phyloP scores from a whole-genome alignment of 2,888 invertebrate species.

The Euphydryas editha region DNA sequence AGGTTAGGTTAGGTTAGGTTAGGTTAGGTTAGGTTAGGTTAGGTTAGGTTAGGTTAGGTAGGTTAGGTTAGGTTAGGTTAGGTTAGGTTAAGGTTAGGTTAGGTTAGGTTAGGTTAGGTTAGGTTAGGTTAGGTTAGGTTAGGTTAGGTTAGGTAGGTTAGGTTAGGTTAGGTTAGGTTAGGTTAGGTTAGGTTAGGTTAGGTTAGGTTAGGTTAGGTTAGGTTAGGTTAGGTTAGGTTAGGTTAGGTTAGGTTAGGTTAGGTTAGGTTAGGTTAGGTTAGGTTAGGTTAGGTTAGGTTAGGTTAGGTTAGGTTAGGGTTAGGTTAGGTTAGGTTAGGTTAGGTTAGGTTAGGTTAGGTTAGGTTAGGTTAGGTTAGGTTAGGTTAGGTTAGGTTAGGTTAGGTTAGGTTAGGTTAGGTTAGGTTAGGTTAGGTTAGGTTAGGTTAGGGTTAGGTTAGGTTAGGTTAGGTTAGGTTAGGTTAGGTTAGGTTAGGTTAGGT shows the following conservation, averaged over 20 bases:
- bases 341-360: constrained; percentile 46
- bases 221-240: constrained; percentile 36
- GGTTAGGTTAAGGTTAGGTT: no score
- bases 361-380: constrained; percentile 46
- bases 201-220: constrained; percentile 39
- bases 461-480: constrained; percentile 43
- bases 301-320: constrained; percentile 45
- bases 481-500: constrained; percentile 38
- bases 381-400: constrained; percentile 47
- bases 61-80: constrained; percentile 41
- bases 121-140: constrained; percentile 41
- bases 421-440: constrained; percentile 47
- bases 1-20: constrained; percentile 43
- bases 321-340: constrained; percentile 46
- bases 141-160: no score
- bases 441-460: no score
- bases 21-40: constrained; percentile 43
- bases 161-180: constrained; percentile 40
- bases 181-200: constrained; percentile 39
- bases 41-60: constrained; percentile 39
- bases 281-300: constrained; percentile 37
- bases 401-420: constrained; percentile 46
- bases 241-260: constrained; percentile 36
- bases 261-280: constrained; percentile 38
- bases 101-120: constrained; percentile 38